These are phyloP conservation scores for Mystacornis crossleyi DNA, from an alignment of 2,113 vertebrate genomes.

Conservation along the genomic window DNA sequence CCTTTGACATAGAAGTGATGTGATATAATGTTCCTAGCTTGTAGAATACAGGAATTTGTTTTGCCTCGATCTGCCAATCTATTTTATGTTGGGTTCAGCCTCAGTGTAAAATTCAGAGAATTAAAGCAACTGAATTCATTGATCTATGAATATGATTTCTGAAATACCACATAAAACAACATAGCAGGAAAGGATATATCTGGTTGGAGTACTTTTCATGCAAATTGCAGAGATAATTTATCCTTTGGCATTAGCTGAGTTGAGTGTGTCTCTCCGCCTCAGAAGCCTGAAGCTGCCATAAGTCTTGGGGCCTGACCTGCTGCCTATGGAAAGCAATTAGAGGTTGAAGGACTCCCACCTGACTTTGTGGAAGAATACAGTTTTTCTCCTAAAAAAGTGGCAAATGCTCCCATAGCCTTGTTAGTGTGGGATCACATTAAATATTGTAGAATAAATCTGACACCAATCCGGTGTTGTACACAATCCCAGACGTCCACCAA, in stretches of 20 bases:
- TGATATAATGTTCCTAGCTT: conserved; percentile 36
- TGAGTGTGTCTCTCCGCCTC: background rate
- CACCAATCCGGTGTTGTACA: background rate
- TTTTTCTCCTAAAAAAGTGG: background rate
- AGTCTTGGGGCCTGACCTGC: background rate
- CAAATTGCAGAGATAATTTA: background rate
- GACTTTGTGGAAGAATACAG: background rate
- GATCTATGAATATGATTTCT: background rate
- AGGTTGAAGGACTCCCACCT: background rate
- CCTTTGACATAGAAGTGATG: background rate
- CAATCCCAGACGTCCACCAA: background rate
- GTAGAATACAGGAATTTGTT: conserved; percentile 45
- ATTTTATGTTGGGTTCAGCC: background rate
- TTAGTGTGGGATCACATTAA: background rate
- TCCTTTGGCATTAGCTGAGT: background rate
- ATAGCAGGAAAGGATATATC: background rate
- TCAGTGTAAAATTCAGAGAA: background rate
- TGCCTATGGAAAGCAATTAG: background rate
- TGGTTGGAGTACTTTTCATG: background rate
- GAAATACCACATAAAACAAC: background rate
- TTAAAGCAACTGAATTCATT: background rate
- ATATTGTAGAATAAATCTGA: background rate
- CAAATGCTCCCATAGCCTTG: background rate
- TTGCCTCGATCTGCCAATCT: background rate
- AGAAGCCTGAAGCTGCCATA: background rate